Percentiles rank a stretch among this genome's conserved stretches.
These are phyloP conservation scores for Saccostrea glomerata DNA, from an alignment of 1,140 invertebrate species.

Conservation along the genomic window DNA sequence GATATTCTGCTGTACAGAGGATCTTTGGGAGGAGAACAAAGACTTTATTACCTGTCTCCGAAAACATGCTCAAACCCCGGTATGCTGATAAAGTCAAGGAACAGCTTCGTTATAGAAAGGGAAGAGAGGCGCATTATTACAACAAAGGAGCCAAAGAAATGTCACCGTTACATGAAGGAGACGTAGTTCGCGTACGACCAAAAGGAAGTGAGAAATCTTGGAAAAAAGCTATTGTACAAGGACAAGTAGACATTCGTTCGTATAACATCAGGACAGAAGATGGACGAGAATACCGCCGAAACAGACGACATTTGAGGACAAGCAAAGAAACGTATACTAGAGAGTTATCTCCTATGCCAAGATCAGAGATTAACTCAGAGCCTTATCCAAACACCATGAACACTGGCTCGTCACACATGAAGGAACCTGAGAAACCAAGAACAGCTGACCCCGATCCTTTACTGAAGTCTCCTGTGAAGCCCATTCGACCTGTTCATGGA, in stretches of 20 bases:
- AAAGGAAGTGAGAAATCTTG: conserved; percentile 30
- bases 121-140: conserved; percentile 20
- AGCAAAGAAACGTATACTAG: no score
- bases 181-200: conserved; percentile 47
- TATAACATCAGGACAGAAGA: conserved; percentile 17
- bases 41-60: conserved; percentile 48
- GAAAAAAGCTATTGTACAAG: no score
- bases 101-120: conserved; percentile 26
- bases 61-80: conserved; percentile 17
- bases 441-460: background rate
- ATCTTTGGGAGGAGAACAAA: background rate
- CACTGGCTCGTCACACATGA: conserved; percentile 2
- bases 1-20: conserved; percentile 48
- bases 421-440: background rate
- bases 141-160: conserved; percentile 25
- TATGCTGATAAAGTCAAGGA: conserved; percentile 14
- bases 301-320: no score
- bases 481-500: background rate
- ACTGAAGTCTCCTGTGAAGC: background rate
- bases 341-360: no score
- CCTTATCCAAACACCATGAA: background rate
- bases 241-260: conserved; percentile 18
- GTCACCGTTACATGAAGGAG: conserved; percentile 35
- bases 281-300: no score
- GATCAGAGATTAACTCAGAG: no score